These are phyloP conservation scores for Scaptomyza pallida DNA, from an alignment of 1,140 invertebrate species.

Conservation along the genomic window DNA sequence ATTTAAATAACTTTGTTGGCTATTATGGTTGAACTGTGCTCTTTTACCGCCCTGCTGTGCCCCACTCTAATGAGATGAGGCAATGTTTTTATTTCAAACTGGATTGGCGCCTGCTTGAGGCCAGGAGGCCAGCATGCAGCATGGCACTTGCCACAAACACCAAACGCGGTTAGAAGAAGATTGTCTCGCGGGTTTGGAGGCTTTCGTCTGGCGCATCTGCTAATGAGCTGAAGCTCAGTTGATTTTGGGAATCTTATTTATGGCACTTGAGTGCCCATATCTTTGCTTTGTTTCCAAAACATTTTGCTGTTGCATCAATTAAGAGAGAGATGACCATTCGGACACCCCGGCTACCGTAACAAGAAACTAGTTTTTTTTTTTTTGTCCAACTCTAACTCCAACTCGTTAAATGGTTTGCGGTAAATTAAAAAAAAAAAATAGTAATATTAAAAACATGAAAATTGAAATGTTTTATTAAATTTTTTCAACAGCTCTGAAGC, in stretches of 20 bases:
- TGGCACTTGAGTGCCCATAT: constrained; percentile 55
- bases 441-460: constrained; percentile 46
- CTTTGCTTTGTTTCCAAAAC: constrained; percentile 74
- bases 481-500: constrained; percentile 72
- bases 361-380: constrained; percentile 66
- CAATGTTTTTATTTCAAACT: constrained; percentile 39
- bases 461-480: constrained; percentile 80
- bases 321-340: constrained; percentile 47
- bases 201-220: constrained; percentile 14
- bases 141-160: constrained; percentile 9
- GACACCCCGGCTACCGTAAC: constrained; percentile 6
- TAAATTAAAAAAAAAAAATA: constrained; percentile 4
- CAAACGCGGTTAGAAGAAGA: neutral
- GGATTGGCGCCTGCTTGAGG: constrained; percentile 25
- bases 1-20: constrained; percentile 31
- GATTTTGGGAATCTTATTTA: constrained; percentile 57
- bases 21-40: neutral
- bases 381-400: constrained; percentile 4
- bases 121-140: constrained; percentile 23
- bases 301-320: constrained; percentile 72
- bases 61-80: constrained; percentile 23
- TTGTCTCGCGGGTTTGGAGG: constrained; percentile 3
- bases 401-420: constrained; percentile 48
- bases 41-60: constrained; percentile 31
- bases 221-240: constrained; percentile 65